phyloP scores from a whole-genome alignment of 1,140 invertebrate genomes.

The Diabrotica undecimpunctata region DNA sequence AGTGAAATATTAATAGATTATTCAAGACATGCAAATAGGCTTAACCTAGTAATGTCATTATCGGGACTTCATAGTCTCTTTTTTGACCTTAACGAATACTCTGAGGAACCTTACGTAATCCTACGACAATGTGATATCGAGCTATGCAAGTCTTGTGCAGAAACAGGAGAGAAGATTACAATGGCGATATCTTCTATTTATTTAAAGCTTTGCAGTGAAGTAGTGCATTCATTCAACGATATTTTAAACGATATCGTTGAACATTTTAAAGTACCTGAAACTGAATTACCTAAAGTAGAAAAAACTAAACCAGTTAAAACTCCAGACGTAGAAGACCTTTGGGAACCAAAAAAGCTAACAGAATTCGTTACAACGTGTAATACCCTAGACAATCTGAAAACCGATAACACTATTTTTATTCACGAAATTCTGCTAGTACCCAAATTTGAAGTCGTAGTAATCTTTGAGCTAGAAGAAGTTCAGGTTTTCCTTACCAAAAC shows the following conservation, averaged over 20 bases:
- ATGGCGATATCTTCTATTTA: constrained; percentile 63
- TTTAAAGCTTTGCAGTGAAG: constrained; percentile 69
- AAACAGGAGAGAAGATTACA: constrained; percentile 61
- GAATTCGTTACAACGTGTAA: constrained; percentile 20
- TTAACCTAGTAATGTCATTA: constrained; percentile 61
- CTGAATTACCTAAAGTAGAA: constrained; percentile 43
- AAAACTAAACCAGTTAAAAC: constrained; percentile 36
- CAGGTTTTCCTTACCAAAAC: constrained; percentile 49
- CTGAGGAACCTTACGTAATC: constrained; percentile 52
- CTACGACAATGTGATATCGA: constrained; percentile 72
- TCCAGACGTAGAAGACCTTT: constrained; percentile 59
- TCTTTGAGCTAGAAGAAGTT: constrained; percentile 43
- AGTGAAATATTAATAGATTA: constrained; percentile 73
- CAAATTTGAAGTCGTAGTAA: constrained; percentile 41
- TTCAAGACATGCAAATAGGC: constrained; percentile 61
- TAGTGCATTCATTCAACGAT: constrained; percentile 62
- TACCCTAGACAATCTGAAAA: constrained; percentile 16
- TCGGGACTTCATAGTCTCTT: constrained; percentile 67
- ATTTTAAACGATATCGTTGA: constrained; percentile 56
- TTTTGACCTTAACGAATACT: constrained; percentile 49
- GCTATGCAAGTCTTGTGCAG: constrained; percentile 61
- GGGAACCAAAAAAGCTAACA: constrained; percentile 66
- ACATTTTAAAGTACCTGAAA: constrained; percentile 53
- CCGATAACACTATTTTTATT: constrained; percentile 13
- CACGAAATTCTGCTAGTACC: constrained; percentile 40